Conservation (phyloP, 2,888 invertebrate species). For the Andrena camellia region DNA sequence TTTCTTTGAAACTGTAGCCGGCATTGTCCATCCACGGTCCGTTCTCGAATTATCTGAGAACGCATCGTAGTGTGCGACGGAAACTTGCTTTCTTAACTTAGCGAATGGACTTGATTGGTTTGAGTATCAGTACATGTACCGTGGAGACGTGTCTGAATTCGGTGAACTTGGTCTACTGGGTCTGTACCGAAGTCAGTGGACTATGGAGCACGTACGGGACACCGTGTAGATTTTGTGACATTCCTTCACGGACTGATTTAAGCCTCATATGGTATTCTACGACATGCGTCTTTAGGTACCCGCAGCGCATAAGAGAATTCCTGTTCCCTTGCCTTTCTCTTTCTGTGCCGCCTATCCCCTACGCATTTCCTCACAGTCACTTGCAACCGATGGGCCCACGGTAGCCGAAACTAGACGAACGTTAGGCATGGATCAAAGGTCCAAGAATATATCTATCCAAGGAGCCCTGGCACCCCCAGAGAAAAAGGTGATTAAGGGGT, state of each 20-base stretch:
- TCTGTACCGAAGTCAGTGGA: neutral
- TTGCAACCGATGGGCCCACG: conserved; percentile 46
- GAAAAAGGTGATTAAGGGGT: too few species aligned
- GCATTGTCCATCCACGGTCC: neutral
- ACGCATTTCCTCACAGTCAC: conserved; percentile 40
- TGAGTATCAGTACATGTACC: neutral
- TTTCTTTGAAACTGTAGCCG: neutral
- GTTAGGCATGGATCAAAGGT: conserved; percentile 6
- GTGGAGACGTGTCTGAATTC: neutral
- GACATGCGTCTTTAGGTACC: conserved; percentile 71
- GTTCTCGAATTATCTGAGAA: too few species aligned
- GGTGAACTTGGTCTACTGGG: neutral
- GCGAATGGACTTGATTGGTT: neutral
- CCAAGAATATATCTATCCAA: neutral
- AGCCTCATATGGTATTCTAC: conserved; percentile 75
- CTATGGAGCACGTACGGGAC: neutral
- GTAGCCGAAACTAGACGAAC: conserved; percentile 35
- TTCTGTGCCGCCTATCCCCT: conserved; percentile 49
- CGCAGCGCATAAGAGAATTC: conserved; percentile 68
- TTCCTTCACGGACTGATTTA: conserved; percentile 58
- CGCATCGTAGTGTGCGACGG: too few species aligned
- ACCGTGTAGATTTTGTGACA: conserved; percentile 55
- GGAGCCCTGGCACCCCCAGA: too few species aligned
- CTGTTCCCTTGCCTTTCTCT: conserved; percentile 63
- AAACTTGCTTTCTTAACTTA: too few species aligned